Conservation (phyloP, 2,113 vertebrate species). For the Solea solea region DNA sequence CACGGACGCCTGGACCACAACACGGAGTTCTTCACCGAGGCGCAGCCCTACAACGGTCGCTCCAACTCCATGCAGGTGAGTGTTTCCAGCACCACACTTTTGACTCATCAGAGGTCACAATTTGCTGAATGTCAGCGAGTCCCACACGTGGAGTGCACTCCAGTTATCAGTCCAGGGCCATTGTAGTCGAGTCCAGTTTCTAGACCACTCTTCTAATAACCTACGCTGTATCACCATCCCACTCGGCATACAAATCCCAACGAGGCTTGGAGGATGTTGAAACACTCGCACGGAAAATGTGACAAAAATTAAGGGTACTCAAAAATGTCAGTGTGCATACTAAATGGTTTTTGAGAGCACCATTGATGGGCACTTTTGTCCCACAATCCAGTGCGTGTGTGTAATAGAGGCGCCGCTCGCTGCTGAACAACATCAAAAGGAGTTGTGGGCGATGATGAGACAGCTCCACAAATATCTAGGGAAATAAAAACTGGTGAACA, state of each 20-base stretch:
- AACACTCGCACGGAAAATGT: constrained; percentile 24
- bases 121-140: constrained; percentile 33
- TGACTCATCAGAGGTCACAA: constrained; percentile 31
- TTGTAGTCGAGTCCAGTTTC: constrained; percentile 23
- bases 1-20: constrained; percentile 92
- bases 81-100: constrained; percentile 23
- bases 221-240: constrained; percentile 30
- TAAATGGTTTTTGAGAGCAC: constrained; percentile 47
- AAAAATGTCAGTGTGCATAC: constrained; percentile 49
- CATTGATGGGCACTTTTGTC: constrained; percentile 53
- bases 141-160: constrained; percentile 33
- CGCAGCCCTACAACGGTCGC: constrained; percentile 83
- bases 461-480: constrained; percentile 10
- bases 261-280: constrained; percentile 21
- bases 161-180: constrained; percentile 28
- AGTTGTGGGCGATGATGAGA: constrained; percentile 51
- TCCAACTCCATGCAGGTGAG: constrained; percentile 88
- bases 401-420: constrained; percentile 42
- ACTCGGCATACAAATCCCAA: constrained; percentile 37
- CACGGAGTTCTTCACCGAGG: constrained; percentile 90
- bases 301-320: constrained; percentile 53
- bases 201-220: constrained; percentile 24
- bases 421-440: constrained; percentile 52
- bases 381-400: constrained; percentile 31
- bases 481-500: constrained; percentile 19